Percentiles rank a stretch among this genome's conserved stretches.
These are phyloP conservation scores for Mastomys natalensis DNA, from an alignment of 2,113 vertebrate genomes.

Conservation along the genomic window DNA sequence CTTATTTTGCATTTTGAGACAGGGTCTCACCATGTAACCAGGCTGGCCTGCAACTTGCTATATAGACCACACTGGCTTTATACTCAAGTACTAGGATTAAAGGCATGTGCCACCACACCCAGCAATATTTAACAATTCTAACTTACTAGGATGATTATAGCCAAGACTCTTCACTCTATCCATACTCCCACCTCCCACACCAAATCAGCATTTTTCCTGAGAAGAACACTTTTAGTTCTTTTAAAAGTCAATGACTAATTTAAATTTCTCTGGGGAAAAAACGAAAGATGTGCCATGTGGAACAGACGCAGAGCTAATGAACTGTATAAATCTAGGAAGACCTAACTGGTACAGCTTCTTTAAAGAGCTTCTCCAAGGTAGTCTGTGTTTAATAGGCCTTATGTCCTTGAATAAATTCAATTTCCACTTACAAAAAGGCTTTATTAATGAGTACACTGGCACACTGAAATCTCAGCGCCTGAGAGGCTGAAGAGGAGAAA, in stretches of 20 bases:
- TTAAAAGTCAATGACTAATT: constrained; percentile 34
- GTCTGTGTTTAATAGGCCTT: background rate
- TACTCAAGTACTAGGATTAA: background rate
- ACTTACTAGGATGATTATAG: background rate
- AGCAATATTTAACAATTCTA: constrained; percentile 40
- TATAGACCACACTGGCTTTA: background rate
- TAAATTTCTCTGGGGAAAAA: constrained; percentile 41
- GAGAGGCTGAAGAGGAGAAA: background rate
- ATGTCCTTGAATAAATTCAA: constrained; percentile 27
- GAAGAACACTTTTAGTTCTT: constrained; percentile 15
- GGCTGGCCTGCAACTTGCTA: background rate
- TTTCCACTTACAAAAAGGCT: background rate
- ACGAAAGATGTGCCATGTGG: background rate
- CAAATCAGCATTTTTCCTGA: background rate
- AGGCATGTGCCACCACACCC: background rate
- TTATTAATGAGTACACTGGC: background rate
- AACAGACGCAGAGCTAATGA: background rate
- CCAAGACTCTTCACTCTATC: background rate
- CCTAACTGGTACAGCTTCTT: background rate
- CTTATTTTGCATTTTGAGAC: background rate
- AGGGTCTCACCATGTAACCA: background rate
- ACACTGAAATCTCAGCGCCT: background rate
- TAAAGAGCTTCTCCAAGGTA: background rate
- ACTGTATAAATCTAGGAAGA: background rate
- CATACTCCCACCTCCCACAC: background rate